Evolutionary conservation across 2,113 vertebrate species (phyloP), one percentile per base, ranked within the genome.

Genomic region (Myxocyprinus asiaticus): DNA sequence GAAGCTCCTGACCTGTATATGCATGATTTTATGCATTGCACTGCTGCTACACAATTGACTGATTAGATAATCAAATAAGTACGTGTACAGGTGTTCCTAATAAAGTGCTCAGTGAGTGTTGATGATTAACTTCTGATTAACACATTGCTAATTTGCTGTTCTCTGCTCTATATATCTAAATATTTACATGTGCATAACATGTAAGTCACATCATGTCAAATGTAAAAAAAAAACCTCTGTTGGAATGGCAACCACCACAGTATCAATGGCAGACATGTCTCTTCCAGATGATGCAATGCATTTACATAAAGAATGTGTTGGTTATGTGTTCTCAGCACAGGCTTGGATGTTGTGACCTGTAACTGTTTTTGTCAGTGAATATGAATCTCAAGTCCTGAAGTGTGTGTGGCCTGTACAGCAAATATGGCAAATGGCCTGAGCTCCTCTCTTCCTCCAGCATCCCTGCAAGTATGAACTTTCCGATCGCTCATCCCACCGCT

Each of bases 381-480:
- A 73, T 64, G 78, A 82, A 77, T 77, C n/a, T 83, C 77, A 7
- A 64, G 7, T 59, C 6, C 15, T 56, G 61, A 44, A 64, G 58
- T 77, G 43, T 69, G 51, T 82, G 80, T 81, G 74, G 78, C 80
- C 80, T 87, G 47, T 79, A 33, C n/a, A 69, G 81, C 70, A 59
- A 58, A 72, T 55, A 77, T 66, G 69, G 59, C 64, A 62, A 71
- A 45, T 67, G 70, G 42, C 86, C 66, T 77, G 56, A 65, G 80
- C 75, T 76, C 70, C 58, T 33, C 7, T 44, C 53, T 9, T 45
- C 80, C 67, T 71, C 80, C 48, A 64, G 22, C 1, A 3, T 33
- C 22, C 22, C 22, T 33, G 22, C 22, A 33, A 33, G 22, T 33
- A 33, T 33, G 22, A 33, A 1, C 7, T 58, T 15, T 47, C 42